phyloP scores from a whole-genome alignment of 2,797 vertebrate species.

The Podarcis lilfordi region DNA sequence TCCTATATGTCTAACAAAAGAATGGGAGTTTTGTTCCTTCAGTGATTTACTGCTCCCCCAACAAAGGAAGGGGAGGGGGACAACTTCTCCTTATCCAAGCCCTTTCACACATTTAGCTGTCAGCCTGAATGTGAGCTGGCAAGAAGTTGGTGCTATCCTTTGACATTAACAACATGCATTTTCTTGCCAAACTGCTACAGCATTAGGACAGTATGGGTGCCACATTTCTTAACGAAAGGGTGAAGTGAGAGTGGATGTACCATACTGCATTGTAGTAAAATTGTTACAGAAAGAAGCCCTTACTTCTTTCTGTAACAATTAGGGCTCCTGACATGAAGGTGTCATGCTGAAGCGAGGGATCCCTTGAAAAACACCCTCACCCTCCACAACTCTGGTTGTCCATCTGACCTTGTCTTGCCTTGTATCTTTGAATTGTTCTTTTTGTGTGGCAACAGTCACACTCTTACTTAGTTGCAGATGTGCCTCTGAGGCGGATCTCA shows the following conservation, averaged over 20 bases:
- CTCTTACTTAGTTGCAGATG: slow-evolving; percentile 20
- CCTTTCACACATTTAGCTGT: background rate
- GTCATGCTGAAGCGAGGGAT: background rate
- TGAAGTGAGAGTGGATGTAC: background rate
- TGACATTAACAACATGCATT: background rate
- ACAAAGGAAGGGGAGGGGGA: no score
- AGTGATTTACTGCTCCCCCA: background rate
- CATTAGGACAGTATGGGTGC: background rate
- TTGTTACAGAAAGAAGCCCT: background rate
- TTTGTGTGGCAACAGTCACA: slow-evolving; percentile 34
- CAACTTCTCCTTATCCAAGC: slow-evolving; percentile 19
- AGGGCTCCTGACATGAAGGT: background rate
- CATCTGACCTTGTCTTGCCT: slow-evolving; percentile 21
- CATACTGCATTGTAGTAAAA: background rate
- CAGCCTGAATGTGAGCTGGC: background rate
- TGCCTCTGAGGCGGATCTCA: slow-evolving; percentile 41
- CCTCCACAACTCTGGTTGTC: background rate
- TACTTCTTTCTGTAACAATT: background rate
- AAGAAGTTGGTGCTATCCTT: background rate
- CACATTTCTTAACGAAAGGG: background rate
- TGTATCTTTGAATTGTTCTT: slow-evolving; percentile 23
- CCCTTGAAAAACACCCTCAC: background rate
- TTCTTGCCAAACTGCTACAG: background rate
- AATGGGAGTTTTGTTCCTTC: background rate
- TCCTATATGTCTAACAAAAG: background rate